These are phyloP conservation scores for Dipodomys spectabilis DNA, from an alignment of 2,113 vertebrate genomes.

Conservation along the genomic window DNA sequence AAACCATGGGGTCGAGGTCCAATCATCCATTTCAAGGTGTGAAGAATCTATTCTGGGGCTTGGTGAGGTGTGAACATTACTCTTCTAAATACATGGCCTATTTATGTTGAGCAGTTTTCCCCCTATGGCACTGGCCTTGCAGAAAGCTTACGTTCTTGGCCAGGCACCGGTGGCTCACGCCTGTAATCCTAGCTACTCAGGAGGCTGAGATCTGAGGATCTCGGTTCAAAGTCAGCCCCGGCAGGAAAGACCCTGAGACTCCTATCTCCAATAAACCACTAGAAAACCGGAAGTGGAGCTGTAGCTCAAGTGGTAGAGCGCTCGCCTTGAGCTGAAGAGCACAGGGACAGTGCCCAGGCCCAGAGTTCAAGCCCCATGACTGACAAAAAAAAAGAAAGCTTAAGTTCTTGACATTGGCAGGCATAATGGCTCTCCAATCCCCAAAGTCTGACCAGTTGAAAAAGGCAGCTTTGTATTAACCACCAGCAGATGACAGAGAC, in stretches of 20 bases:
- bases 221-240: too few species aligned
- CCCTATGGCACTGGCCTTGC: neutral
- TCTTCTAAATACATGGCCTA: neutral
- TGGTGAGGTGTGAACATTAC: neutral
- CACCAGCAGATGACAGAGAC: neutral
- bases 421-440: neutral
- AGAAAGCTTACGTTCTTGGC: neutral
- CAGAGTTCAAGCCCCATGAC: too few species aligned
- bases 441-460: neutral
- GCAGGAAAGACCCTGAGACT: too few species aligned
- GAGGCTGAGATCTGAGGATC: too few species aligned
- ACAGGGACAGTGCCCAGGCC: too few species aligned
- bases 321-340: too few species aligned
- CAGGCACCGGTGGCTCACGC: too few species aligned
- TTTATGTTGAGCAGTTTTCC: neutral
- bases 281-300: too few species aligned
- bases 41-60: neutral
- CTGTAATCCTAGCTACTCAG: too few species aligned
- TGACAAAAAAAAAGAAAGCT: neutral
- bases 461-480: constrained; percentile 58
- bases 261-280: too few species aligned
- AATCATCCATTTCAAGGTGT: neutral
- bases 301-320: too few species aligned
- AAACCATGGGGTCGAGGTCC: neutral
- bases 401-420: neutral